These are phyloP conservation scores for Crocuta crocuta DNA, from an alignment of 2,113 vertebrate genomes.

Conservation along the genomic window DNA sequence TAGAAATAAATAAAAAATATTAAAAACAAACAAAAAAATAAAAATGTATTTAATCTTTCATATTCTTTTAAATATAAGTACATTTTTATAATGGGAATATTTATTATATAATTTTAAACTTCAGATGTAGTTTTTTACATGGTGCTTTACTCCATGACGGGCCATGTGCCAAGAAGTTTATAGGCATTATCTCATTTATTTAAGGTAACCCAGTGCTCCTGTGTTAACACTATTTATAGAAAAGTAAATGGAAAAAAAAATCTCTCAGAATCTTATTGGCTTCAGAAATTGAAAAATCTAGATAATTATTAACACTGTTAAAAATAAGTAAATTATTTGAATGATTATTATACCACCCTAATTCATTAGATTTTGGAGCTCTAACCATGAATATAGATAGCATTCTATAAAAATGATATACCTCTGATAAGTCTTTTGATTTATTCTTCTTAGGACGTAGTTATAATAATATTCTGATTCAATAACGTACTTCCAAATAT, in stretches of 20 bases:
- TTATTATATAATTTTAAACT: not conserved
- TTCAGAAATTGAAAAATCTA: not conserved
- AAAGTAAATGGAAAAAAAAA: not conserved
- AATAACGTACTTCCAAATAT: not conserved
- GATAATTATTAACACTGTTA: not conserved
- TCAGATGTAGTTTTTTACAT: not conserved
- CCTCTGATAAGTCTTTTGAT: not conserved
- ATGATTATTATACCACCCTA: not conserved
- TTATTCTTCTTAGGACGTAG: slow-evolving; percentile 21
- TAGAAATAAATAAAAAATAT: too few species aligned
- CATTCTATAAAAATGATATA: not conserved
- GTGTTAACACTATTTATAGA: not conserved
- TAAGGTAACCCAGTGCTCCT: not conserved
- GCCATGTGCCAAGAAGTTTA: not conserved
- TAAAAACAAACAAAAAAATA: too few species aligned
- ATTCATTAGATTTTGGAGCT: not conserved
- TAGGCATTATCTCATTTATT: not conserved
- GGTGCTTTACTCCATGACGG: not conserved
- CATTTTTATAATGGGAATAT: not conserved
- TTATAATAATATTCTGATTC: not conserved
- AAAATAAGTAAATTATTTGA: not conserved
- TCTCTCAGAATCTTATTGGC: not conserved
- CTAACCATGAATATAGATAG: not conserved
- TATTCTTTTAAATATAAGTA: slow-evolving; percentile 3
- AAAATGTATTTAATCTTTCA: not conserved